Conservation (phyloP, 2,113 vertebrate genomes). For the Hoplias malabaricus region DNA sequence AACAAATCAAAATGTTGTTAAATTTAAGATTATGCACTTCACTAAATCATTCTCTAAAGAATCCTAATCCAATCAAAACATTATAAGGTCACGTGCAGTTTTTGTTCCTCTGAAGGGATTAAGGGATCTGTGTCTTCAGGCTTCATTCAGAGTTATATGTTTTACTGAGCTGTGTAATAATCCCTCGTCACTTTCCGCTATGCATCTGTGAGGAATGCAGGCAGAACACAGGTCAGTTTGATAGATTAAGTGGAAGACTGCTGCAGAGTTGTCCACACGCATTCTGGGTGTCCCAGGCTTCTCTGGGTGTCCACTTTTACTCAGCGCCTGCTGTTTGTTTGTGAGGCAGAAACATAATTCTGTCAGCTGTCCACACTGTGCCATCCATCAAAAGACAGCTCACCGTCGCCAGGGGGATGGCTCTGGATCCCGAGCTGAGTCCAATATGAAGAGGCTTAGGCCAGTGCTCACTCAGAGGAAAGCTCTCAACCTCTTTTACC, state of each 20-base stretch:
- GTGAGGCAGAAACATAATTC: conserved; percentile 9
- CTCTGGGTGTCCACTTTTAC: not conserved
- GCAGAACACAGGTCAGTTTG: not conserved
- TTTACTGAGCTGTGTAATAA: not conserved
- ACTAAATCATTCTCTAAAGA: too few relatives aligned
- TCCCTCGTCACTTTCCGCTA: not conserved
- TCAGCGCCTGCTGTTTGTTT: conserved; percentile 1
- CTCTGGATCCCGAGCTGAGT: not conserved
- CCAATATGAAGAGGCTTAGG: conserved; percentile 21
- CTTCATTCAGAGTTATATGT: not conserved
- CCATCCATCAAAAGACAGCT: conserved; percentile 30
- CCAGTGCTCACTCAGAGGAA: conserved; percentile 15
- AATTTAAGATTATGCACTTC: too few relatives aligned
- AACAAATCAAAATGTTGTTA: too few relatives aligned
- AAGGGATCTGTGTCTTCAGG: not conserved
- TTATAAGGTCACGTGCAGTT: too few relatives aligned
- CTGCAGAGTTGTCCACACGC: not conserved
- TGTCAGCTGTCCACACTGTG: conserved; percentile 14
- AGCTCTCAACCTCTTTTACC: conserved; percentile 7
- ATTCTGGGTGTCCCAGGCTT: not conserved
- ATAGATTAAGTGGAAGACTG: not conserved
- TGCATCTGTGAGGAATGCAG: not conserved
- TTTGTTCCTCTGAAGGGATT: not conserved
- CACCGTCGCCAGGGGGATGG: not conserved
- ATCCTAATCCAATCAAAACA: too few relatives aligned